A percentile compares a stretch with the other conserved stretches of the same genome.
These are phyloP conservation scores for Ochropleura plecta DNA, from an alignment of 2,888 invertebrate genomes.

Conservation along the genomic window DNA sequence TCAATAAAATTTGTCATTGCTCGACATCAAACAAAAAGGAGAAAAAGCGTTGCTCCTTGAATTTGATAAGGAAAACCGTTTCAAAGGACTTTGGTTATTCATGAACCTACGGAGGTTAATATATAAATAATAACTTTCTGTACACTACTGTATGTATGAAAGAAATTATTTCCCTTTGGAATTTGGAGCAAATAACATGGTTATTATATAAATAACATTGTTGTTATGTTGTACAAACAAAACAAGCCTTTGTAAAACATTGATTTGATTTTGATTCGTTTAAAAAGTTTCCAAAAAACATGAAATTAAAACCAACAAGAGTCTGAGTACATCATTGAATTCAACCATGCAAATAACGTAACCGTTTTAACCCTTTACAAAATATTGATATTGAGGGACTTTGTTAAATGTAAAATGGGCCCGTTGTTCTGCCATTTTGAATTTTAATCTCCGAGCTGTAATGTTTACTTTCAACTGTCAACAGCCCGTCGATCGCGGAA, in stretches of 20 bases:
- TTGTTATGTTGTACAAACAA: background rate
- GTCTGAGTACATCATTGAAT: constrained; percentile 71
- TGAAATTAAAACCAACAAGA: constrained; percentile 58
- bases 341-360: constrained; percentile 72
- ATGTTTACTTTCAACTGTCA: constrained; percentile 69
- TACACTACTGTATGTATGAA: constrained; percentile 34
- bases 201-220: constrained; percentile 10
- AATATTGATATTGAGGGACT: constrained; percentile 77
- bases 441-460: constrained; percentile 65
- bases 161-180: constrained; percentile 24
- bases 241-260: constrained; percentile 2
- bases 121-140: constrained; percentile 45
- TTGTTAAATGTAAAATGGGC: constrained; percentile 67
- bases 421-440: constrained; percentile 59
- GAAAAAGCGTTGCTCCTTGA: constrained; percentile 38
- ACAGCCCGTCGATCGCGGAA: constrained; percentile 64
- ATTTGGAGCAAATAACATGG: constrained; percentile 15
- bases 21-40: constrained; percentile 56
- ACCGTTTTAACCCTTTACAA: constrained; percentile 74
- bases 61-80: constrained; percentile 52
- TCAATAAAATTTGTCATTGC: constrained; percentile 54
- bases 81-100: constrained; percentile 53
- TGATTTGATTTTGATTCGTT: constrained; percentile 12
- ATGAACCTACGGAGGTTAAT: constrained; percentile 36
- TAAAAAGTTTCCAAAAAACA: constrained; percentile 28